Conservation (phyloP, 2,888 invertebrate genomes). For the Chalcis sispes region DNA sequence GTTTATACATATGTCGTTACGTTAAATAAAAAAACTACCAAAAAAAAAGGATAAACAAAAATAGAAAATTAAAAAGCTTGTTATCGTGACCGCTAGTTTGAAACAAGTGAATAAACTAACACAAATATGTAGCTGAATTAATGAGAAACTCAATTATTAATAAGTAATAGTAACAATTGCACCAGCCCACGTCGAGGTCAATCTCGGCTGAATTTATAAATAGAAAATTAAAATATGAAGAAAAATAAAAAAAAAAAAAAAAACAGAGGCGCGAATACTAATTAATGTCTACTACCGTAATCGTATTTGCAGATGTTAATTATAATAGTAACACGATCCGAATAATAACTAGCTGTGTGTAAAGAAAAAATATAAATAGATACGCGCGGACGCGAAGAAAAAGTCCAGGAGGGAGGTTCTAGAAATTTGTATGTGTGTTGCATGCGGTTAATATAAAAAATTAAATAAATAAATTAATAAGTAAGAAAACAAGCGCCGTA, state of each 20-base stretch:
- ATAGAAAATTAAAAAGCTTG: not conserved
- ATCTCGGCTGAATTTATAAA: not conserved
- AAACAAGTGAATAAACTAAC: not conserved
- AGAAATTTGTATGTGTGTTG: no score
- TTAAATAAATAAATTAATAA: not conserved
- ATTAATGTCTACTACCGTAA: slow-evolving; percentile 14
- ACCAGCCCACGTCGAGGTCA: not conserved
- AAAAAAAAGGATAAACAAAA: no score
- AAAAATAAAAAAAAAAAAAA: not conserved
- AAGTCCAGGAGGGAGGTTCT: no score
- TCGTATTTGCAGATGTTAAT: slow-evolving; percentile 11
- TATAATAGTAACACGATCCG: not conserved
- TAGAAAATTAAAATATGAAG: not conserved
- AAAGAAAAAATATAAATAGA: slow-evolving; percentile 5
- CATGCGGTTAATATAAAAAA: not conserved
- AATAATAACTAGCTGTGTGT: slow-evolving; percentile 1
- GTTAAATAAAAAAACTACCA: not conserved
- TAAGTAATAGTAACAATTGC: no score
- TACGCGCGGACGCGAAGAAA: no score
- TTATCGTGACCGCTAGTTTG: not conserved
- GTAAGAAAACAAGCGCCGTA: not conserved
- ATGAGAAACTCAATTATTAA: not conserved
- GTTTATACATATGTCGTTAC: not conserved
- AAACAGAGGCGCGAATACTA: not conserved
- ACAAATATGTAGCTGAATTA: not conserved